phyloP scores from a whole-genome alignment of 2,888 invertebrate genomes.

The Barypeithes pellucidus region DNA sequence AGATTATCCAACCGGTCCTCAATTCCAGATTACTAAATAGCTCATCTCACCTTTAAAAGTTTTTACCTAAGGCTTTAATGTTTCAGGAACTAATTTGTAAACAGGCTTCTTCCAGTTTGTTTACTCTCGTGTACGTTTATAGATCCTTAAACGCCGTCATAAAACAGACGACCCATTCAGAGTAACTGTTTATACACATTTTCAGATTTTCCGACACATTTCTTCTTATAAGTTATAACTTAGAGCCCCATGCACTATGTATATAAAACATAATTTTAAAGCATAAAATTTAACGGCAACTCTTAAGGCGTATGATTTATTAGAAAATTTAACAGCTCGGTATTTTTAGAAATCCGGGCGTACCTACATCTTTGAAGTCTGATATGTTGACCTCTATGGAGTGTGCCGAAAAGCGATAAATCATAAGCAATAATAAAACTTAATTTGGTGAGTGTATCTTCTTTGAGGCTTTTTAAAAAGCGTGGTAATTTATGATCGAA shows the following conservation, averaged over 20 bases:
- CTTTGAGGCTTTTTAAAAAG: constrained; percentile 44
- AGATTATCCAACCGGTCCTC: too few relatives aligned
- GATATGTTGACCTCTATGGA: constrained; percentile 36
- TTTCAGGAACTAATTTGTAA: too few relatives aligned
- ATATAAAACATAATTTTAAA: not conserved
- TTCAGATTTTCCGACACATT: not conserved
- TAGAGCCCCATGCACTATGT: not conserved
- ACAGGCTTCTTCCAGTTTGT: too few relatives aligned
- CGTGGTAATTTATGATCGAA: constrained; percentile 37
- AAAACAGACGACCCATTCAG: too few relatives aligned
- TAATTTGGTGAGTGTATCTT: constrained; percentile 50
- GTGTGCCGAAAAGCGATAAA: constrained; percentile 46
- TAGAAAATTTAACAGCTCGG: constrained; percentile 17
- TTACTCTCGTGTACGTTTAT: too few relatives aligned
- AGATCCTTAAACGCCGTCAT: too few relatives aligned
- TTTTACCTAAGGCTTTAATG: too few relatives aligned
- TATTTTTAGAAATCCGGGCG: constrained; percentile 45
- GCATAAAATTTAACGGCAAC: not conserved
- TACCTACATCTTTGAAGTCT: constrained; percentile 40
- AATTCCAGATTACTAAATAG: too few relatives aligned
- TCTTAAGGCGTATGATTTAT: constrained; percentile 30
- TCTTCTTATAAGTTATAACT: too few relatives aligned
- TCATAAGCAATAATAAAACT: constrained; percentile 48
- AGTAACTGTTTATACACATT: too few relatives aligned
- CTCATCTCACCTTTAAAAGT: too few relatives aligned